Evolutionary conservation across 1,140 invertebrate species (phyloP).

Genomic region (Sitophilus oryzae): DNA sequence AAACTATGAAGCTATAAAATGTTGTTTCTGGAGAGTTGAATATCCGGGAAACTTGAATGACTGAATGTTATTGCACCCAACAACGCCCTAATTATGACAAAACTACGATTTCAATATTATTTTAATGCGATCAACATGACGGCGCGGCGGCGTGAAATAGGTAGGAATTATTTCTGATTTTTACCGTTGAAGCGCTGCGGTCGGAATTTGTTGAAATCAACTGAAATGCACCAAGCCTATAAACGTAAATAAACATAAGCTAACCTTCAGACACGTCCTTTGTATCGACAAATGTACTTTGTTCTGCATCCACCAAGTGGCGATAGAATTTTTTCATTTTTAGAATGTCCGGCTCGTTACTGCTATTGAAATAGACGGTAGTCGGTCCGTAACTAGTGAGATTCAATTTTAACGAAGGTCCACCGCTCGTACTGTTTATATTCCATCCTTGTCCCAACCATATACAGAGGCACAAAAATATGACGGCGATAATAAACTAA

Average conservation of each 20-base stretch:
- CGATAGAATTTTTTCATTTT: conserved; percentile 21
- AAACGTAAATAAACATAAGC: background rate
- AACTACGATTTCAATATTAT: no score
- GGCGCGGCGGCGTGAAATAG: no score
- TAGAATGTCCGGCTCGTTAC: conserved; percentile 2
- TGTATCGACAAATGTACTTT: conserved; percentile 19
- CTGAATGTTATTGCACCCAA: no score
- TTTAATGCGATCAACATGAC: no score
- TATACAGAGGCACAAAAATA: conserved; percentile 24
- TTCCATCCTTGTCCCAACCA: conserved; percentile 18
- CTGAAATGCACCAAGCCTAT: no score
- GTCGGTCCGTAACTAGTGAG: conserved; percentile 32
- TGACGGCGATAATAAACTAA: conserved; percentile 23
- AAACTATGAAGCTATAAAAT: no score
- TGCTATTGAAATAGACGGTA: conserved; percentile 26
- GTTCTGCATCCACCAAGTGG: conserved; percentile 16
- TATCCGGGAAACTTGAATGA: no score
- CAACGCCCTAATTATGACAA: no score
- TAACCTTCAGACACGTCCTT: conserved; percentile 25
- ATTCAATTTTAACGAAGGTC: conserved; percentile 24
- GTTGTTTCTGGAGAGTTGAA: no score
- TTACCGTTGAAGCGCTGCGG: no score
- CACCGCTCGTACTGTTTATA: conserved; percentile 12
- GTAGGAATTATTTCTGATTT: no score
- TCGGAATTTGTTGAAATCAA: no score